Conservation (phyloP, 2,888 invertebrate genomes). For the Leptopilina myrica region DNA sequence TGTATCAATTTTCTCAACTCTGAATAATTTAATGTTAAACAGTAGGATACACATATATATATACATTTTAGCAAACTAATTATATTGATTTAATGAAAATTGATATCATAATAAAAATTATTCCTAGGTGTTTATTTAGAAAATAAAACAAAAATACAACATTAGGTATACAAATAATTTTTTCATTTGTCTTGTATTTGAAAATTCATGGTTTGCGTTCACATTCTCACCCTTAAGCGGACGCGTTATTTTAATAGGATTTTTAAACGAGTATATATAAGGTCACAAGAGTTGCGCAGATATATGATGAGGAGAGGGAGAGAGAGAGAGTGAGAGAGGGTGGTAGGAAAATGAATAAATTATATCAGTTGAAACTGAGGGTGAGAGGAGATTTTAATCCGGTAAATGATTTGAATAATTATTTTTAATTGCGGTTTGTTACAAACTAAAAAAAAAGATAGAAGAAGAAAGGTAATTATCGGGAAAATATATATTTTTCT, state of each 20-base stretch:
- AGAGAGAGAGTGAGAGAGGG: conserved; percentile 4
- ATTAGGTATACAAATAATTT: background rate
- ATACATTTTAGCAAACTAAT: too few relatives aligned
- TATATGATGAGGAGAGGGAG: conserved; percentile 4
- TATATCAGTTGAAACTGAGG: conserved; percentile 18
- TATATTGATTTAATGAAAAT: too few relatives aligned
- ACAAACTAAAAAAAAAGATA: background rate
- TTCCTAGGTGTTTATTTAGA: too few relatives aligned
- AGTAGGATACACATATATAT: too few relatives aligned
- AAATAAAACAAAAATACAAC: background rate
- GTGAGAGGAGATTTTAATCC: conserved; percentile 4
- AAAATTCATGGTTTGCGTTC: conserved; percentile 16
- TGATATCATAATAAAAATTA: too few relatives aligned
- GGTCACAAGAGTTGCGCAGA: conserved; percentile 34
- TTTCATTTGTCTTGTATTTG: conserved; percentile 6
- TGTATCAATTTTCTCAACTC: too few relatives aligned
- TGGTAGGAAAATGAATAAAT: conserved; percentile 28
- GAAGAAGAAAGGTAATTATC: too few relatives aligned
- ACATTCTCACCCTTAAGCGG: background rate
- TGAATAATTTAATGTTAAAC: too few relatives aligned
- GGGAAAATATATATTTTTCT: too few relatives aligned
- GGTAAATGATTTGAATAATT: background rate
- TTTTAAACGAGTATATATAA: conserved; percentile 26
- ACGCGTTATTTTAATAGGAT: conserved; percentile 17
- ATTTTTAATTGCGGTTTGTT: conserved; percentile 4